Evolutionary conservation across 2,797 vertebrate genomes (phyloP).

Genomic region (Enteromius argenteus): DNA sequence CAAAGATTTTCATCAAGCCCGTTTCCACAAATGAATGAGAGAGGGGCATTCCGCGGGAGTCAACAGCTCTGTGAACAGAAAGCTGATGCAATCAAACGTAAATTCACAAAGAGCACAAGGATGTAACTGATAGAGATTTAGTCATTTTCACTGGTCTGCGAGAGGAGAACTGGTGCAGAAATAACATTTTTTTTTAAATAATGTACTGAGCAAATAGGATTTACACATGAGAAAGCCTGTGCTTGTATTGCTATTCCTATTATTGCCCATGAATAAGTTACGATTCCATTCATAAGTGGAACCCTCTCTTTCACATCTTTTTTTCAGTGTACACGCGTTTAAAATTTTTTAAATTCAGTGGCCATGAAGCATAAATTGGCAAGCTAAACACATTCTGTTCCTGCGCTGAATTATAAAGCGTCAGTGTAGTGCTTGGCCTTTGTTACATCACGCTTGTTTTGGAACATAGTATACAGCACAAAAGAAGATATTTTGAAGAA

Average conservation of each 20-base stretch:
- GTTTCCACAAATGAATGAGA: conserved; percentile 41
- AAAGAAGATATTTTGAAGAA: neutral
- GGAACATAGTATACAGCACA: neutral
- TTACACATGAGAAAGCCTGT: conserved; percentile 8
- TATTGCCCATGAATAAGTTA: conserved; percentile 17
- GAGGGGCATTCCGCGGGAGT: conserved; percentile 46
- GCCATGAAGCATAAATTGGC: neutral
- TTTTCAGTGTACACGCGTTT: neutral
- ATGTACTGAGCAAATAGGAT: conserved; percentile 28
- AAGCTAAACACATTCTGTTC: neutral
- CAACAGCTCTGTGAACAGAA: conserved; percentile 31
- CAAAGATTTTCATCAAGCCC: conserved; percentile 54
- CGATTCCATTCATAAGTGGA: conserved; percentile 24
- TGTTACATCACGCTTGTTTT: neutral
- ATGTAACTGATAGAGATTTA: conserved; percentile 13
- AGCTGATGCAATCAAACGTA: conserved; percentile 45
- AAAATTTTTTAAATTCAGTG: conserved; percentile 5
- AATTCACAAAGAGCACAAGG: conserved; percentile 12
- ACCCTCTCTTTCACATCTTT: conserved; percentile 11
- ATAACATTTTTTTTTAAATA: conserved; percentile 31
- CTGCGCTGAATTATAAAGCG: neutral
- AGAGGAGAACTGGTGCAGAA: conserved; percentile 26
- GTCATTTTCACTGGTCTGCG: conserved; percentile 17
- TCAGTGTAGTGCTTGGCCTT: neutral
- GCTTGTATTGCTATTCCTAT: conserved; percentile 12